A percentile compares a stretch with the other conserved stretches of the same genome.
phyloP scores from a whole-genome alignment of 2,888 invertebrate species.

The Drosophila borealis region DNA sequence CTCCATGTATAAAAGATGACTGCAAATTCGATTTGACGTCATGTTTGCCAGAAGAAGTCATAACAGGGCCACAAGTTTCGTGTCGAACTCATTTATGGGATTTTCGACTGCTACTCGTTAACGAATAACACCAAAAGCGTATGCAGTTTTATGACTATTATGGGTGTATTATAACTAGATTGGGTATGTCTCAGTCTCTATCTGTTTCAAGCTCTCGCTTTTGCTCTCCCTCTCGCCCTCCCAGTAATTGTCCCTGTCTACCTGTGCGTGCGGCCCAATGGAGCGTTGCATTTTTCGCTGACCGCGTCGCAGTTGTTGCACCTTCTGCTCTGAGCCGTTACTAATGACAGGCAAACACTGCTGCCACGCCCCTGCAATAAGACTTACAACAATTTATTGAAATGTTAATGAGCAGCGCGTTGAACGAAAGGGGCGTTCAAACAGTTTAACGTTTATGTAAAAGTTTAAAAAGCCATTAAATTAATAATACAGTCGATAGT shows the following conservation, averaged over 20 bases:
- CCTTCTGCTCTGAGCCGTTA: slow-evolving; percentile 59
- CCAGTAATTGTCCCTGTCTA: not conserved
- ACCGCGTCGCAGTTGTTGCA: slow-evolving; percentile 52
- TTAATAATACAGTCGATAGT: too few species aligned
- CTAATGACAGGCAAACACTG: slow-evolving; percentile 67
- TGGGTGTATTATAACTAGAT: slow-evolving; percentile 7
- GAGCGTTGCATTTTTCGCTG: slow-evolving; percentile 53
- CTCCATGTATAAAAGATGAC: slow-evolving; percentile 26
- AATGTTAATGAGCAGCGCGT: slow-evolving; percentile 43
- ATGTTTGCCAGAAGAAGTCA: slow-evolving; percentile 32
- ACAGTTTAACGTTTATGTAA: not conserved
- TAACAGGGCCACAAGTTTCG: slow-evolving; percentile 56
- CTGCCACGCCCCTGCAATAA: slow-evolving; percentile 50
- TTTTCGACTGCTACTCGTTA: slow-evolving; percentile 5
- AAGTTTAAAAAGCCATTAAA: not conserved
- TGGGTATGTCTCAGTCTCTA: not conserved
- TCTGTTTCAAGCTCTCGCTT: not conserved
- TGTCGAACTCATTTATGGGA: slow-evolving; percentile 39
- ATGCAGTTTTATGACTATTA: slow-evolving; percentile 23
- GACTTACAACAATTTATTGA: slow-evolving; percentile 28
- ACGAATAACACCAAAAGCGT: slow-evolving; percentile 4
- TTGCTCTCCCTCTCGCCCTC: not conserved
- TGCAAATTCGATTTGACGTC: slow-evolving; percentile 62
- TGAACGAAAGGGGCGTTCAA: slow-evolving; percentile 14
- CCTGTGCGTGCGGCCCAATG: slow-evolving; percentile 45